Evolutionary conservation across 2,888 invertebrate genomes (phyloP).

Genomic region (Apotomis betuletana): DNA sequence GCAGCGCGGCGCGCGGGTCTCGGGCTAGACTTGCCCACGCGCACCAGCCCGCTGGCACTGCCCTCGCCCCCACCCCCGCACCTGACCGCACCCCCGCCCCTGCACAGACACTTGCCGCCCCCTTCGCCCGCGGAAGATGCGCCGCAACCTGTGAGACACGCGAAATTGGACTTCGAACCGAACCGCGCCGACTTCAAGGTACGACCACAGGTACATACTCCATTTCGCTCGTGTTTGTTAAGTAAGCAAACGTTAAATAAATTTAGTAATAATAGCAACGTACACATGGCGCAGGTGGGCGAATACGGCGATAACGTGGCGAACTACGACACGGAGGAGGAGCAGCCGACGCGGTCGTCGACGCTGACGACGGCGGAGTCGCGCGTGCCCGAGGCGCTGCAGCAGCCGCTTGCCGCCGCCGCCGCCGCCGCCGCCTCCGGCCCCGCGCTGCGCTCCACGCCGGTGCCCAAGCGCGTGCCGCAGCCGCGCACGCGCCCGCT

Average conservation of each 20-base stretch:
- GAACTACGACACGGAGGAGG: constrained; percentile 55
- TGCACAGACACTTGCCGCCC: background rate
- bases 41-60: constrained; percentile 13
- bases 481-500: constrained; percentile 16
- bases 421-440: constrained; percentile 37
- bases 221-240: background rate
- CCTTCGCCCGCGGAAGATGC: background rate
- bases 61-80: background rate
- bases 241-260: background rate
- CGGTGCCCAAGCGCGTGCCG: constrained; percentile 23
- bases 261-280: background rate
- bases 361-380: background rate
- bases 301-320: constrained; percentile 74
- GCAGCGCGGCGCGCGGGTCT: background rate
- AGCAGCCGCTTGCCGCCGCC: background rate
- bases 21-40: background rate
- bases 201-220: background rate
- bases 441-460: constrained; percentile 13
- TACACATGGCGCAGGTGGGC: constrained; percentile 60
- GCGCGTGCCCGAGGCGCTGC: background rate
- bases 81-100: no score
- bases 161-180: constrained; percentile 62
- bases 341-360: constrained; percentile 49
- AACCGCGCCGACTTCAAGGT: constrained; percentile 73
- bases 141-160: background rate